Evolutionary conservation across 2,797 vertebrate species (phyloP), one percentile per base, ranked within the genome.

Genomic region (Oreochromis grahami): DNA sequence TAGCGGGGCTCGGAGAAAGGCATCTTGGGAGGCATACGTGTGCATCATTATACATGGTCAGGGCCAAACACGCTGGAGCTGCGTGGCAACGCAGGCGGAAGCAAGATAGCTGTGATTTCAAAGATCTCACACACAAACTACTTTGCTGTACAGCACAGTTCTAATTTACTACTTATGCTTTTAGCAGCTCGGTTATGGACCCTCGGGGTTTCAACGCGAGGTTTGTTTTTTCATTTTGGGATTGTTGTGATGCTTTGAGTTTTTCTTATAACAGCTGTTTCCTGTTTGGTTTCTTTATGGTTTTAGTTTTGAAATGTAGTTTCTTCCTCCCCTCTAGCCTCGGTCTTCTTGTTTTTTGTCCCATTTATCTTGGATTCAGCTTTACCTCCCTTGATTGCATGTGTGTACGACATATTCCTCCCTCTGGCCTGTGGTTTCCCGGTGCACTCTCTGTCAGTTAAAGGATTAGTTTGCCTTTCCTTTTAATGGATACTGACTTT

Each of bases 21-120:
- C 17, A 1, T 72, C 36, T 78, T 79, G 51, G 84, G 83, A 78
- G 80, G 81, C 21, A 86, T 45, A 80, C 32, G 32, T 65, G 76
- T 55, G 76, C 65, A n/a, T 80, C 53, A 63, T 89, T 82, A 80
- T 76, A 38, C 13, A 32, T 76, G 80, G 58, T 29, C 81, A 82
- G 52, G 81, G 80, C 29, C 85, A 83, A 87, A 85, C 15, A 34
- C 19, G 45, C 38, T n/a, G 55, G 7, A 65, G 50, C 26, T 63
- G 29, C 79, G 52, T 81, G 76, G 82, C 81, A 89, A 76, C 7
- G 41, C 74, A 77, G 77, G 21, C n/a, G 12, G 50, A 34, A 86
- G 72, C 81, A 26, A 80, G 70, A 36, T 50, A 38, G 55, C 68
- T 72, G 82, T 82, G 72, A 82, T 83, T 70, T 58, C 53, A 77